A percentile compares a stretch with the other conserved stretches of the same genome.
Evolutionary conservation across 2,888 invertebrate genomes (phyloP).

Genomic region (Anaspis maculata): DNA sequence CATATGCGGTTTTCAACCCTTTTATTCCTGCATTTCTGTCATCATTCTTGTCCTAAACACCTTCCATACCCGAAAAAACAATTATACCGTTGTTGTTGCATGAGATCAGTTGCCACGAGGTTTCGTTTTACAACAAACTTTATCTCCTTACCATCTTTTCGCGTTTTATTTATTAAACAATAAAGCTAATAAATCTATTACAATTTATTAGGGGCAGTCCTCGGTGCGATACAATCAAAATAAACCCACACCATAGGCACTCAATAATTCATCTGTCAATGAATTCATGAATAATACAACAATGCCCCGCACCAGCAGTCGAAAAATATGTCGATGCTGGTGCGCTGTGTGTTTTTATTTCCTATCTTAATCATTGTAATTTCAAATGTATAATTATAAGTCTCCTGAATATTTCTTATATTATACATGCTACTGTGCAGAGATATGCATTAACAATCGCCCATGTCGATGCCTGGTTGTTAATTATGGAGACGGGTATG

Average conservation of each 20-base stretch:
- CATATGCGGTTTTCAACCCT: too few species aligned
- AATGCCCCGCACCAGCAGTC: too few species aligned
- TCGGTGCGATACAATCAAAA: conserved; percentile 17
- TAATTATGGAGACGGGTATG: conserved; percentile 3
- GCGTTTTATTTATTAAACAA: conserved; percentile 1
- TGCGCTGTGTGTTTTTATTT: conserved; percentile 24
- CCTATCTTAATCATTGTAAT: conserved; percentile 41
- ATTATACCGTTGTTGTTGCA: too few species aligned
- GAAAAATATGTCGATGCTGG: conserved; percentile 9
- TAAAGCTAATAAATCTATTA: conserved; percentile 25
- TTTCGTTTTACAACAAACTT: too few species aligned
- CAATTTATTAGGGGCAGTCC: conserved; percentile 22
- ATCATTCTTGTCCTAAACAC: not conserved
- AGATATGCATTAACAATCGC: conserved; percentile 25
- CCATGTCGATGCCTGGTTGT: conserved; percentile 10
- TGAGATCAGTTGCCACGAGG: too few species aligned
- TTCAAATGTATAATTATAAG: conserved; percentile 43
- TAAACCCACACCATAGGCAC: conserved; percentile 17
- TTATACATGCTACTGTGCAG: conserved; percentile 42
- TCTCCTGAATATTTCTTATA: conserved; percentile 37
- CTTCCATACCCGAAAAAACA: too few species aligned
- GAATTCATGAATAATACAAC: conserved; percentile 29
- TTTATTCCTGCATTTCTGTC: too few species aligned
- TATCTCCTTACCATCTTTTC: too few species aligned
- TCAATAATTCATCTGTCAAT: conserved; percentile 27